A percentile compares a stretch with the other conserved stretches of the same genome.
Conservation (phyloP, 2,113 vertebrate genomes). For the Alaudala cheleensis region DNA sequence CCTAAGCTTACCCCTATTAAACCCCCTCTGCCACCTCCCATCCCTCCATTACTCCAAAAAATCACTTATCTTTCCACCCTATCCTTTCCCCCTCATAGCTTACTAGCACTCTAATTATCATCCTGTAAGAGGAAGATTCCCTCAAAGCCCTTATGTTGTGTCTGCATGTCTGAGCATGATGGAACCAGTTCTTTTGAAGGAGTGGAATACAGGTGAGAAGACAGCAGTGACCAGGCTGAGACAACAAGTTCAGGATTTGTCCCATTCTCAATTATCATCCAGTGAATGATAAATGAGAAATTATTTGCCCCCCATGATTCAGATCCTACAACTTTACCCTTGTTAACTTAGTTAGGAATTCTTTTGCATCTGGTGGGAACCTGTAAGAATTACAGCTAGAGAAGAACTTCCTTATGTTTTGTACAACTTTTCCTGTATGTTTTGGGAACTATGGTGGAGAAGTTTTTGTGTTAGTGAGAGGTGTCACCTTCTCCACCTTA, state of each 20-base stretch:
- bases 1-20: rapidly evolving
- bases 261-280: background rate
- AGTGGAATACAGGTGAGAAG: background rate
- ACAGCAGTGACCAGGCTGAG: background rate
- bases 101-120: background rate
- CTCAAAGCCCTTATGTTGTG: background rate
- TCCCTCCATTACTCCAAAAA: background rate
- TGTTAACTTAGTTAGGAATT: background rate
- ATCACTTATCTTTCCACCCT: background rate
- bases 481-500: background rate
- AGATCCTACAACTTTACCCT: background rate
- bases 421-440: background rate
- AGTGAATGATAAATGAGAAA: background rate
- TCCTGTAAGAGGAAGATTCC: background rate
- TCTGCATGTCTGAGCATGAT: background rate
- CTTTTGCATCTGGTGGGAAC: background rate
- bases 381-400: background rate
- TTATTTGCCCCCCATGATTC: background rate
- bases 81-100: background rate
- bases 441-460: background rate
- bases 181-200: background rate
- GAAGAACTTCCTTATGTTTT: background rate
- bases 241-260: background rate
- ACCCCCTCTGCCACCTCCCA: rapidly evolving
- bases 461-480: background rate